Base-by-base conservation (phyloP, 2,797 vertebrate species). In the Varecia variegata region DNA sequence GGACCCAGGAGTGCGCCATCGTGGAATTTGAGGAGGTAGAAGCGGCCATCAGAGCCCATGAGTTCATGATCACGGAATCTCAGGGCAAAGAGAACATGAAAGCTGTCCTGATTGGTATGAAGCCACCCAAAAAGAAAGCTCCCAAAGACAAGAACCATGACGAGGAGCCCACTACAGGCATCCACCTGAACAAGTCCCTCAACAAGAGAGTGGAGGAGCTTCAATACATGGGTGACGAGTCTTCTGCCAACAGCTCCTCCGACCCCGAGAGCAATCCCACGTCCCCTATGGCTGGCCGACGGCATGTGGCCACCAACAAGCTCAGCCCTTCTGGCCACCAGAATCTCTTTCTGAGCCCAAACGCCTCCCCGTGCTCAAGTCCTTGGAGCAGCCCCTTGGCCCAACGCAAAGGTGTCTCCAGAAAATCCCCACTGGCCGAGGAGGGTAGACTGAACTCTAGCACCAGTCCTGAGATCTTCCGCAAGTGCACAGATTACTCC, bases 21-120 rank as follows among this genome's bases (percentile, higher is more conserved):
- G 98, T 99, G 79, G 99, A 99, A 97, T 99, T 99, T 14, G 99
- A 99, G 98, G 99, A 99, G 97, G 99, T 99, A 54, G 99, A 99
- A 35, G 99, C 99, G 0, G 99, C 99, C 0, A 96, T 99, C 7
- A 99, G 94, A 93, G 99, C 99, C 93, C 99, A 99, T 0, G 99
- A 99, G 38, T 99, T 98, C 3, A 98, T 99, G 90, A 98, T 98
- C 32, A 65, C 97, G 0, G 98, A 99, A 91, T 98, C 99, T 1
- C 98, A 97, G 32, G 95, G 95, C 56, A 97, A 97, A 32, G 97
- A 93, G 0, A 98, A 98, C 71, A 98, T 99, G 97, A 99, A 99
- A 94, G 99, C 99, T 60, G 98, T 99, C 70, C 98, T 99, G 92
- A 99, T 99, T 35, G 99, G 99, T 13, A 99, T 98, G 97, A 99